Percentiles rank a stretch among this genome's conserved stretches.
These are phyloP conservation scores for Chloroceryle inda DNA, from an alignment of 2,797 vertebrate genomes.

Conservation along the genomic window DNA sequence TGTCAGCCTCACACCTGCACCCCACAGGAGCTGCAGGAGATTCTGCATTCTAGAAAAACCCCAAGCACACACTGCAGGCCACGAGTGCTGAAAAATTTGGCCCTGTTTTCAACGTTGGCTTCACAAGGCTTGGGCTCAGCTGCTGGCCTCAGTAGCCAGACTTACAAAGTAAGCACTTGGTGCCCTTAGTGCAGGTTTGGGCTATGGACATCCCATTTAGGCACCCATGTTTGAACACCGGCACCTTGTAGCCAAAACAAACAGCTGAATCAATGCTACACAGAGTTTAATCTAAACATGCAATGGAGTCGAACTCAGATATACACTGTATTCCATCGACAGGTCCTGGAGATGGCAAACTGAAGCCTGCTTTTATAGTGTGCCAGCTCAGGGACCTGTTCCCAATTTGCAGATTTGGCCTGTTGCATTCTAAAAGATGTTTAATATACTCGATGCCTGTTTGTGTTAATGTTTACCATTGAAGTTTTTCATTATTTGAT, in stretches of 20 bases:
- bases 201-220: constrained; percentile 4
- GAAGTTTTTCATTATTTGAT: constrained; percentile 82
- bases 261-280: constrained; percentile 64
- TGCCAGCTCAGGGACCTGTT: constrained; percentile 78
- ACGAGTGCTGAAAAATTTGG: not conserved
- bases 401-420: constrained; percentile 79
- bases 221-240: constrained; percentile 35
- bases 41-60: not conserved
- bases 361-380: constrained; percentile 71
- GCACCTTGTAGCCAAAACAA: constrained; percentile 58
- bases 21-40: not conserved
- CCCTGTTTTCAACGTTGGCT: not conserved
- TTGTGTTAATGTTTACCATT: constrained; percentile 79
- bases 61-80: not conserved
- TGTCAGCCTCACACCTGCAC: not conserved
- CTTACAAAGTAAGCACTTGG: not conserved
- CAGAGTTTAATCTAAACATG: constrained; percentile 66
- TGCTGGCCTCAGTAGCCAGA: not conserved
- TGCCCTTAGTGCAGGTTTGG: not conserved
- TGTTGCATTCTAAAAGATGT: constrained; percentile 71
- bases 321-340: constrained; percentile 46
- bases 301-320: constrained; percentile 40
- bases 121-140: not conserved
- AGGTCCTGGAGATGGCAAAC: constrained; percentile 70
- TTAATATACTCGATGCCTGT: constrained; percentile 76